These are phyloP conservation scores for Phoeniculus purpureus DNA, from an alignment of 2,797 vertebrate genomes.

Conservation along the genomic window DNA sequence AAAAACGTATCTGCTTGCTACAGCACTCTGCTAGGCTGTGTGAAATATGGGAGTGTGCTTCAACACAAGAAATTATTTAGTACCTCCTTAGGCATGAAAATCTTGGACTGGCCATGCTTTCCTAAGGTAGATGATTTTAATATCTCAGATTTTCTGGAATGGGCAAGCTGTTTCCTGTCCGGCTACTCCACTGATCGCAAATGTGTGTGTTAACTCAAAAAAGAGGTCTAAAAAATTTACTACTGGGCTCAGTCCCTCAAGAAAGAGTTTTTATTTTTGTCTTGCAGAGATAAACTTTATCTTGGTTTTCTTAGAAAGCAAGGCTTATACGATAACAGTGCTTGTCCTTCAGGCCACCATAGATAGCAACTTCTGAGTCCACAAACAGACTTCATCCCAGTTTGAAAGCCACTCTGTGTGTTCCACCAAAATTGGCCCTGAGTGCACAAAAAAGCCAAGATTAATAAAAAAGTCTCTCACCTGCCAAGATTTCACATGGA, in stretches of 20 bases:
- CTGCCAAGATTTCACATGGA: rapidly evolving
- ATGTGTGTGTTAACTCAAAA: not conserved
- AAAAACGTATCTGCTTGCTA: not conserved
- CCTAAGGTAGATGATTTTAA: not conserved
- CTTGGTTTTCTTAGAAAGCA: not conserved
- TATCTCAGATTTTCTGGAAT: not conserved
- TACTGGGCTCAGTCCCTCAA: not conserved
- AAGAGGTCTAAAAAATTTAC: not conserved
- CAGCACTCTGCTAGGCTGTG: not conserved
- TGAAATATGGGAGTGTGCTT: not conserved
- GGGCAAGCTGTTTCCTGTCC: not conserved
- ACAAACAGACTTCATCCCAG: not conserved
- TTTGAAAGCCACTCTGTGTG: not conserved
- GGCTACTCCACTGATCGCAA: not conserved
- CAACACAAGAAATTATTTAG: not conserved
- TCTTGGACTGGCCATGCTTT: not conserved
- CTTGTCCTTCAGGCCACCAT: not conserved
- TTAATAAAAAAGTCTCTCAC: not conserved
- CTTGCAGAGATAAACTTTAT: not conserved
- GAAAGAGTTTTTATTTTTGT: not conserved
- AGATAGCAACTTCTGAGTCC: not conserved
- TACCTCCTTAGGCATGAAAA: not conserved
- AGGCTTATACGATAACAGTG: not conserved
- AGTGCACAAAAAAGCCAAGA: rapidly evolving
- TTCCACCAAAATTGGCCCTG: not conserved